phyloP scores from a whole-genome alignment of 2,888 invertebrate genomes.

The Tuta absoluta region DNA sequence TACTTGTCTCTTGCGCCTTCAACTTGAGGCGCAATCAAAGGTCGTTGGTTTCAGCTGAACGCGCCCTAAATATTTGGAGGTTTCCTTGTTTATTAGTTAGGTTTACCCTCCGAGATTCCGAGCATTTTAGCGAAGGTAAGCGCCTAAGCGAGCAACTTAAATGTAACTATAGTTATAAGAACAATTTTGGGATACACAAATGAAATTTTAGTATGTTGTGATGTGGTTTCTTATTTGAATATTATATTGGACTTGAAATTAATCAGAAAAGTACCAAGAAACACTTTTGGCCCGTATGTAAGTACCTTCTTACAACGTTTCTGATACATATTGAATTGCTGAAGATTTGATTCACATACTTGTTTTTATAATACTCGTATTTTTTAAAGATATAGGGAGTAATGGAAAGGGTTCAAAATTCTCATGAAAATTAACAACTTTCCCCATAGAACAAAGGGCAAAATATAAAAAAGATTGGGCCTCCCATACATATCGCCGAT shows the following conservation, averaged over 20 bases:
- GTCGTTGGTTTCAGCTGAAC: conserved; percentile 8
- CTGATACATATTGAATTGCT: too few relatives aligned
- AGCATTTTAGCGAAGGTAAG: conserved; percentile 23
- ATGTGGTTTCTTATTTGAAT: background rate
- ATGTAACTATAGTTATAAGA: conserved; percentile 8
- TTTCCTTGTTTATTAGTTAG: conserved; percentile 25
- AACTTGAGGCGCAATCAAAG: conserved; percentile 18
- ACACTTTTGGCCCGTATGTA: too few relatives aligned
- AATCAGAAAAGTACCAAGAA: background rate
- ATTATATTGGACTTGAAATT: too few relatives aligned
- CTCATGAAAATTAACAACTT: too few relatives aligned
- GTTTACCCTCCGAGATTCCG: conserved; percentile 27
- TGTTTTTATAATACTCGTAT: too few relatives aligned
- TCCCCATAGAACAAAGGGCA: too few relatives aligned
- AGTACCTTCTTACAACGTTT: too few relatives aligned
- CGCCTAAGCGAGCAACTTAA: conserved; percentile 24
- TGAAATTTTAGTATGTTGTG: background rate
- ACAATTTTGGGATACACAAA: conserved; percentile 8
- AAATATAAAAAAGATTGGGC: too few relatives aligned
- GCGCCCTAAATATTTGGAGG: conserved; percentile 26
- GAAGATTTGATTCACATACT: too few relatives aligned
- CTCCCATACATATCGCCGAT: too few relatives aligned
- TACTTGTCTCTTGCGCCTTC: background rate
- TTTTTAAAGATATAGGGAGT: too few relatives aligned
- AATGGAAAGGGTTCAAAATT: too few relatives aligned